A percentile compares a stretch with the other conserved stretches of the same genome.
Conservation (phyloP, 2,113 vertebrate genomes). For the Pseudorectes ferrugineus region DNA sequence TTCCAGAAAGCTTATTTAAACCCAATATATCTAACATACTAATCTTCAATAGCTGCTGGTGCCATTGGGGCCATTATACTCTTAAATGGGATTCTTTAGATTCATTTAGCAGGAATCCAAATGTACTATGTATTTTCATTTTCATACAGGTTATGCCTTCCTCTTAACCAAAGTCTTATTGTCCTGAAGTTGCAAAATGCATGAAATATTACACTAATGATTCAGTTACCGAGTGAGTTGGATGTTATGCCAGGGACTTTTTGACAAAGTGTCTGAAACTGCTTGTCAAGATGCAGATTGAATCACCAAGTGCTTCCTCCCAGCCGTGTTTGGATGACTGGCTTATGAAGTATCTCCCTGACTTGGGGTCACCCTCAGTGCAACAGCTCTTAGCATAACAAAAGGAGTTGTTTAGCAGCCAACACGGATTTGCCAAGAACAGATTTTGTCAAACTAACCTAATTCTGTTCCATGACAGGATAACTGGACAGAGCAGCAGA, state of each 20-base stretch:
- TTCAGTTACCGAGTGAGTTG: rapidly evolving
- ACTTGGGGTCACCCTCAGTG: not conserved
- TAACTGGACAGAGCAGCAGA: not conserved
- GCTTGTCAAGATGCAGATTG: not conserved
- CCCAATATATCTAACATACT: not conserved
- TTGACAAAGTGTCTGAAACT: not conserved
- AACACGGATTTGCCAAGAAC: not conserved
- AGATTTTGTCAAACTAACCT: not conserved
- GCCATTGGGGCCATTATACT: not conserved
- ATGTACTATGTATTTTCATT: not conserved
- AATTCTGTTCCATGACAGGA: not conserved
- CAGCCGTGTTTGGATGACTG: not conserved
- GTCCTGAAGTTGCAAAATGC: not conserved
- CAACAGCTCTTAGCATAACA: not conserved
- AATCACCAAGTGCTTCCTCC: not conserved
- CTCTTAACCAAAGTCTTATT: not conserved
- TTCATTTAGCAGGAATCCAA: not conserved
- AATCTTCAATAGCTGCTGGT: not conserved
- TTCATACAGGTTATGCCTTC: not conserved
- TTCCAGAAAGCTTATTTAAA: not conserved
- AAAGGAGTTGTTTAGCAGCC: not conserved
- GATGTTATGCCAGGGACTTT: not conserved
- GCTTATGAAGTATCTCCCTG: not conserved
- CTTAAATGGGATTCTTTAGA: not conserved
- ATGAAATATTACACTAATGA: not conserved